phyloP scores from a whole-genome alignment of 2,113 vertebrate genomes.

The Pionites leucogaster region DNA sequence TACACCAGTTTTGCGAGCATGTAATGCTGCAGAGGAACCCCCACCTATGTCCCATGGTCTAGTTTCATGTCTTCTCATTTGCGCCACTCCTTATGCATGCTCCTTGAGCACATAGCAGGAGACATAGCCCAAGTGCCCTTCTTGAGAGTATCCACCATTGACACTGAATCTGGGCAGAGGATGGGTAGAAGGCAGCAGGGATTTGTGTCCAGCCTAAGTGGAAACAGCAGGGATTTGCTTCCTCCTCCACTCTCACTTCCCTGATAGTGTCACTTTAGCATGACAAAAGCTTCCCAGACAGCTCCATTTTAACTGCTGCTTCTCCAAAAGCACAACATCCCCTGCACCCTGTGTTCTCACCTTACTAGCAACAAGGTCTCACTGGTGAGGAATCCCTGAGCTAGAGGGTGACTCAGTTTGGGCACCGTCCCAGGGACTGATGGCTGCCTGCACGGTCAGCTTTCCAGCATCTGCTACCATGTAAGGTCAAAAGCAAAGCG shows the following conservation, averaged over 20 bases:
- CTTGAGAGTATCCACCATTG: background rate
- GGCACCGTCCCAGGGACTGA: background rate
- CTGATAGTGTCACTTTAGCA: background rate
- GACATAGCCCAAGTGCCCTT: fast-evolving
- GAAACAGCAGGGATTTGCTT: background rate
- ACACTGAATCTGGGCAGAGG: background rate
- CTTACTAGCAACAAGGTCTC: background rate
- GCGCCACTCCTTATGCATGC: background rate
- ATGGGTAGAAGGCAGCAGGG: background rate
- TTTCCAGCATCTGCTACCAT: background rate
- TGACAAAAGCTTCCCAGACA: background rate
- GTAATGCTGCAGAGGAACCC: background rate
- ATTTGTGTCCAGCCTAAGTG: background rate
- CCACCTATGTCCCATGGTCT: background rate
- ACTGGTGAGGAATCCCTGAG: background rate
- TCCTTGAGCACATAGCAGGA: background rate
- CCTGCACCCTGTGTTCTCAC: background rate
- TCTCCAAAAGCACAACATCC: background rate
- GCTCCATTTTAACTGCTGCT: background rate
- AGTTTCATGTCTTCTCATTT: background rate
- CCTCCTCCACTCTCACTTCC: background rate
- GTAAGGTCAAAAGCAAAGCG: background rate
- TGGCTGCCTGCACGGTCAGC: background rate
- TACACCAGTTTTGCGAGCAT: background rate
- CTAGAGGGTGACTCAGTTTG: background rate